Evolutionary conservation across 2,113 vertebrate genomes (phyloP), one percentile per base, ranked within the genome.

Genomic region (Lamprologus lemairii): DNA sequence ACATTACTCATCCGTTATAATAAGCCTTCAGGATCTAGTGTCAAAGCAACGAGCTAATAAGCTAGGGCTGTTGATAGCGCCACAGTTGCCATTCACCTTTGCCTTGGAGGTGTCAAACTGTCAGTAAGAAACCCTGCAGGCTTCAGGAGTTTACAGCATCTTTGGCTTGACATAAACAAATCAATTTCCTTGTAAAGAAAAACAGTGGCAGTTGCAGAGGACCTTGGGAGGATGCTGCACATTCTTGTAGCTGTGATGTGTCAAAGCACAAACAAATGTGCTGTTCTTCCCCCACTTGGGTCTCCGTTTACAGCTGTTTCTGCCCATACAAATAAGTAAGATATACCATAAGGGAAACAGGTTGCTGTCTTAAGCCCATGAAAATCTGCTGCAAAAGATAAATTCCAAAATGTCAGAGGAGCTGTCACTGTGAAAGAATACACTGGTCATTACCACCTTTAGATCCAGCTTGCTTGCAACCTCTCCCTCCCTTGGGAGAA

Each of bases 351-450:
- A 79, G 87, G 89, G 53, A 86, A 37, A 86, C 35, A 49, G 81
- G 73, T 80, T 57, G 68, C 87, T 83, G 86, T 88, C 93, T 89
- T 84, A 87, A 92, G 90, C 90, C 89, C 21, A 87, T 94, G 90
- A 91, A 95, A 95, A 95, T 90, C 85, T 91, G 68, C 89, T 88
- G 85, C 92, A 93, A 93, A 92, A 92, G 91, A 95, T 93, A 91
- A 92, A 96, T 96, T 96, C 94, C 95, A 83, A 87, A 78, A 94
- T 93, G 94, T 95, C 95, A 95, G 94, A 93, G 68, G 89, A 93
- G 90, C 93, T 95, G 94, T 95, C 95, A 94, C 91, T 93, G 92
- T 92, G 91, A 93, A 90, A 93, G 94, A 93, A 93, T 92, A 95
- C 88, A 47, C 89, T 86, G 81, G 90, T 94, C 93, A 93, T 94